Conservation (phyloP, 2,113 vertebrate genomes). For the Megaceryle maxima region DNA sequence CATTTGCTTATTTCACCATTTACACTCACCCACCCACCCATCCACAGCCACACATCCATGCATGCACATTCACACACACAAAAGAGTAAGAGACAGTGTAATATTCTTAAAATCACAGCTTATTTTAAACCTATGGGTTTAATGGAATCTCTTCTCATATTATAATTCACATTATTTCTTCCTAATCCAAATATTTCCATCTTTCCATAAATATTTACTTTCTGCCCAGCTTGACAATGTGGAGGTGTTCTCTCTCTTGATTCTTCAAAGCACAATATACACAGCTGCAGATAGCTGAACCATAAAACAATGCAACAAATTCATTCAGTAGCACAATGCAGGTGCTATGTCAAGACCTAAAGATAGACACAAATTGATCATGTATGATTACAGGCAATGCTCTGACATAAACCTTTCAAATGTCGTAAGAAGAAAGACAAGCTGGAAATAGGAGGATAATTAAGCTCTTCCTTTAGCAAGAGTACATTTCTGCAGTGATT, state of each 20-base stretch:
- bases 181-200: not conserved
- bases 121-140: not conserved
- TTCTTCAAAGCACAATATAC: not conserved
- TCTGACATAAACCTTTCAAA: conserved; percentile 15
- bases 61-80: not conserved
- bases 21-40: no score
- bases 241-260: not conserved
- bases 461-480: conserved; percentile 30
- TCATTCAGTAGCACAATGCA: not conserved
- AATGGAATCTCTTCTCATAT: not conserved
- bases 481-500: not conserved
- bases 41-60: no score
- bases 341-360: not conserved
- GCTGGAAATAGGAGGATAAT: conserved; percentile 31
- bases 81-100: not conserved
- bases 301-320: not conserved
- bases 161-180: not conserved
- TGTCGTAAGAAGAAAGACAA: not conserved
- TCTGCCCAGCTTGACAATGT: not conserved
- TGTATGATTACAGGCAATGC: not conserved
- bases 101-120: not conserved
- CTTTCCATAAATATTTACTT: not conserved
- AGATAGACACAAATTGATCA: conserved; percentile 1
- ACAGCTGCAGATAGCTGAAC: not conserved
- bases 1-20: not conserved